Evolutionary conservation across 1,140 invertebrate genomes (phyloP), one percentile per base, ranked within the genome.

Genomic region (Tetramorium parvispinum): DNA sequence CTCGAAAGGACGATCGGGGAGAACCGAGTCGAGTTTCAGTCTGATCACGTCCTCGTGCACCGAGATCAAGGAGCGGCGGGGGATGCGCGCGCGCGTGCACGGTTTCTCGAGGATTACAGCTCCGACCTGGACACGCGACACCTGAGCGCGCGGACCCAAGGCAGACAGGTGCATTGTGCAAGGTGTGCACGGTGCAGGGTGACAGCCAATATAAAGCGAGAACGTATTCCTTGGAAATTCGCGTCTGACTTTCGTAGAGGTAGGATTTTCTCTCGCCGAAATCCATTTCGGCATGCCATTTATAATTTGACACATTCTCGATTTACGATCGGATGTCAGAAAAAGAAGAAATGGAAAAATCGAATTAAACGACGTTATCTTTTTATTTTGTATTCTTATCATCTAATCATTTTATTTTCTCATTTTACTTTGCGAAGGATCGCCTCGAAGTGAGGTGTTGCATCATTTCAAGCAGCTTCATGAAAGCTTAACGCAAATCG

Each of bases 1-100:
- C 10, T 16, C 37, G 78, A 32, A 81, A 81, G 76, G 43, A 10
- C 65, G 65, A 81, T 81, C 78, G 21, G 16, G 49, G 37, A 43
- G 7, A 55, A 37, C 65, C 78, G 65, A 55, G 37, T 70, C 8
- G 65, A 55, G 49, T 10, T 59, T 43, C 21, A 81, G 65, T 81
- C 78, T 27, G 78, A 81, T 81, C 78, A 81, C 78, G 78, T 81
- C 37, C 51, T 70, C 78, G 63, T 55, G 49, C 18, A 37, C 49
- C 78, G 10, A 65, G 65, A 70, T 71, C 32, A 81, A 55, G 78
- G 37, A 55, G 13, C 32, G n/a, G 37, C 7, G 49, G 27, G 40
- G 27, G 10, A 21, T 8, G 16, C 18, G 49, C 37, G 21, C 46
- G 76, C 21, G 49, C 18, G 51, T 21, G 21, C 46, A 59, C 21